These are phyloP conservation scores for Dolichotis patagonum DNA, from an alignment of 2,113 vertebrate genomes.

Conservation along the genomic window DNA sequence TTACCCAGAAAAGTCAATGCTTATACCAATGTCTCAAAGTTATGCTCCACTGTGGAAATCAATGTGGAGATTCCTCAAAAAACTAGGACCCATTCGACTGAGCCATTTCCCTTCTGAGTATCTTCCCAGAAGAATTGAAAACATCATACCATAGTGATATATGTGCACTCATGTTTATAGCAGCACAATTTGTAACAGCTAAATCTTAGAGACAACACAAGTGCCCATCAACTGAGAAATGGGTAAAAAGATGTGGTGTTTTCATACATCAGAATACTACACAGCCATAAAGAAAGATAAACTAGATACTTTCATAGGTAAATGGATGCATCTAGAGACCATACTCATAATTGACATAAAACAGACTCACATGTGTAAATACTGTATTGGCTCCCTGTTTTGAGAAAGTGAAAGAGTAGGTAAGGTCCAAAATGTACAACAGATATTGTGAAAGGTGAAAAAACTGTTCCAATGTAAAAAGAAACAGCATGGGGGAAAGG, in stretches of 20 bases:
- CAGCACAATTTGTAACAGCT: no score
- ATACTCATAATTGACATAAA: background rate
- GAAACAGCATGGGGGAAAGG: background rate
- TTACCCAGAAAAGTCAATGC: background rate
- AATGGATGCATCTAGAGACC: background rate
- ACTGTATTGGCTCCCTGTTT: background rate
- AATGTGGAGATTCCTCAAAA: no score
- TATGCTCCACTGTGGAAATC: background rate
- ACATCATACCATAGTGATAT: no score
- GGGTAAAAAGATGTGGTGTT: no score
- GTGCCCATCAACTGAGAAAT: no score
- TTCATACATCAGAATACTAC: no score
- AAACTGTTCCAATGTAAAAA: background rate
- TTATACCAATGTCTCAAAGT: background rate
- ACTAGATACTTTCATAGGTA: background rate
- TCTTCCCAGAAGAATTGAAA: no score
- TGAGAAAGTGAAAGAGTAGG: background rate
- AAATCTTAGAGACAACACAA: no score
- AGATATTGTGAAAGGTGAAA: background rate
- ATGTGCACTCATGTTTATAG: no score
- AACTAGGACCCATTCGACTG: no score
- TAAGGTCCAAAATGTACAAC: background rate
- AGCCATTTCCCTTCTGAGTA: no score
- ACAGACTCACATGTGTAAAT: background rate
- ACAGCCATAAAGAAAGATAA: no score